Conservation (phyloP, 1,140 invertebrate species). For the Spodoptera litura region DNA sequence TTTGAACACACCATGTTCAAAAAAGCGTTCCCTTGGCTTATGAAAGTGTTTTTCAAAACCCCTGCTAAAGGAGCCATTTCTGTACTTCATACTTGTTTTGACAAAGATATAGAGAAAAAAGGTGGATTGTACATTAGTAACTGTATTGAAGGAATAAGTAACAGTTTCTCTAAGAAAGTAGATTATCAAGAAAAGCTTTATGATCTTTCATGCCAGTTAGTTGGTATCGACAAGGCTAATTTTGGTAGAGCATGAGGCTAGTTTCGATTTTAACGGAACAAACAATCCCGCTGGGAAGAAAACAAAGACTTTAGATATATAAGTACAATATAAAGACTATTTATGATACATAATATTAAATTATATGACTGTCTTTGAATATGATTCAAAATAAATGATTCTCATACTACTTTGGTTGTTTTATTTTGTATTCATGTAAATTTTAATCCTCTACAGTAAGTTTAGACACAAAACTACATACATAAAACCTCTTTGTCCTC, state of each 20-base stretch:
- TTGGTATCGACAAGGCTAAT: conserved; percentile 69
- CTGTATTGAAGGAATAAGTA: conserved; percentile 86
- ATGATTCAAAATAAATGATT: conserved; percentile 26
- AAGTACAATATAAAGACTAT: conserved; percentile 35
- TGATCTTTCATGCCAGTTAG: conserved; percentile 78
- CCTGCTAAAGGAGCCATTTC: conserved; percentile 91
- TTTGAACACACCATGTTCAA: conserved; percentile 90
- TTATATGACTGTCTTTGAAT: conserved; percentile 9
- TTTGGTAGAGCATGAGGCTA: conserved; percentile 62
- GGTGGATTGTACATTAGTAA: conserved; percentile 92
- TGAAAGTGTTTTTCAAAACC: conserved; percentile 88
- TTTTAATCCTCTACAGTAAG: neutral
- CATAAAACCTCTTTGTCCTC: neutral
- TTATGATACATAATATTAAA: conserved; percentile 9
- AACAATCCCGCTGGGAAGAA: neutral
- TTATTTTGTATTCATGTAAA: conserved; percentile 9
- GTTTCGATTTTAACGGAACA: neutral
- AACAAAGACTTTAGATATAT: conserved; percentile 15
- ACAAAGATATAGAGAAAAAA: conserved; percentile 89
- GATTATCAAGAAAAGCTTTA: conserved; percentile 79
- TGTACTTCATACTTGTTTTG: conserved; percentile 91
- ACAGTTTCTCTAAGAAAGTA: conserved; percentile 79
- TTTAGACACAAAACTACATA: neutral
- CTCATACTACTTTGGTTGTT: conserved; percentile 1
- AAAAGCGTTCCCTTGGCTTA: conserved; percentile 87